phyloP scores from a whole-genome alignment of 1,140 invertebrate genomes.

The Sminthurides bifidus region DNA sequence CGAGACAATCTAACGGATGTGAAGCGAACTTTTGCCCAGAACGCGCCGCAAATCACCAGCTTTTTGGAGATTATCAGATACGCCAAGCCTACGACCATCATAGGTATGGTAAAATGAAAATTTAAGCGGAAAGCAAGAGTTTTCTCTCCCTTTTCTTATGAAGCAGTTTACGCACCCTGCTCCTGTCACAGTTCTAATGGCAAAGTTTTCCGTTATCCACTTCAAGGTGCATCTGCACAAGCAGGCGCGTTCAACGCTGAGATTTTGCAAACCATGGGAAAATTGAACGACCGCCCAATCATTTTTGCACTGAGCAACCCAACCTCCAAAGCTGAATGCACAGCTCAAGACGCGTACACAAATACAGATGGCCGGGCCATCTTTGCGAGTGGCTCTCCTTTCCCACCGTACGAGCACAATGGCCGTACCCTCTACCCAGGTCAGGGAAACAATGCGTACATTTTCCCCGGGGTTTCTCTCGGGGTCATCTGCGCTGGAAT shows the following conservation, averaged over 20 bases:
- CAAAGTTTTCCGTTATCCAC: too few species aligned
- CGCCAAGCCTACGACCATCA: conserved; percentile 71
- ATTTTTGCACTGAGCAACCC: conserved; percentile 96
- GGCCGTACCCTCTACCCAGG: conserved; percentile 69
- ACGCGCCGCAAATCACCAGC: conserved; percentile 52
- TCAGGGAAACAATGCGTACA: conserved; percentile 86
- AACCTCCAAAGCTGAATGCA: conserved; percentile 91
- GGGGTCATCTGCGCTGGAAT: conserved; percentile 71
- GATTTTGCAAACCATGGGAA: conserved; percentile 70
- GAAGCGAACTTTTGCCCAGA: conserved; percentile 62
- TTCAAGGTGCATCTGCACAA: conserved; percentile 60
- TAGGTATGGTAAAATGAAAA: conserved; percentile 47
- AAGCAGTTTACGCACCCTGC: too few species aligned
- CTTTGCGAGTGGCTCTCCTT: conserved; percentile 89
- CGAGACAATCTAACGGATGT: conserved; percentile 59
- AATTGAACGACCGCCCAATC: conserved; percentile 60
- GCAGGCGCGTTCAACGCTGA: conserved; percentile 72
- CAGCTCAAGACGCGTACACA: conserved; percentile 83
- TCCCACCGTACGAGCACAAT: conserved; percentile 63
- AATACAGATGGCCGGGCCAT: conserved; percentile 68
- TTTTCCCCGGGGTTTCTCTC: conserved; percentile 45
- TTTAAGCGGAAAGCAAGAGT: too few species aligned
- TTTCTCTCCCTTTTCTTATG: too few species aligned
- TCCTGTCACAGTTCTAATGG: too few species aligned
- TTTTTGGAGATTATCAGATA: conserved; percentile 61